Conservation (phyloP, 2,888 invertebrate species). For the Galeopsomyia nigrocyanea region DNA sequence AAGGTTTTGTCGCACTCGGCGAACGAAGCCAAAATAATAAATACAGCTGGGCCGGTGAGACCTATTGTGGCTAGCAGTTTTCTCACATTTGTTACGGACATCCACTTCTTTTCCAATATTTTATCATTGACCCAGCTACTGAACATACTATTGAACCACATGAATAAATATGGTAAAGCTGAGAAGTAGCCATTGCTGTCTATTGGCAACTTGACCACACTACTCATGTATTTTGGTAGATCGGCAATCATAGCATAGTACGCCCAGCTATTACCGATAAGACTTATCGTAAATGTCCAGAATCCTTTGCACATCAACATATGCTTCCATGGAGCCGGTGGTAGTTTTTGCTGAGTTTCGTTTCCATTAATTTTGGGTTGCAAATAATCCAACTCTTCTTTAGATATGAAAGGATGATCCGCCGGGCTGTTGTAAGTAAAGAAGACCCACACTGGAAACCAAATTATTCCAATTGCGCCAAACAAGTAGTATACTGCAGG, state of each 20-base stretch:
- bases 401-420: slow-evolving; percentile 52
- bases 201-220: slow-evolving; percentile 60
- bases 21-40: slow-evolving; percentile 64
- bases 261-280: slow-evolving; percentile 40
- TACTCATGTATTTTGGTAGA: slow-evolving; percentile 58
- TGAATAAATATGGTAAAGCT: slow-evolving; percentile 61
- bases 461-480: slow-evolving; percentile 77
- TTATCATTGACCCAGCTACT: slow-evolving; percentile 58
- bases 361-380: slow-evolving; percentile 25
- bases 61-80: slow-evolving; percentile 65
- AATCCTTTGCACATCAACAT: slow-evolving; percentile 73
- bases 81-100: slow-evolving; percentile 58
- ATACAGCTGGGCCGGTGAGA: slow-evolving; percentile 61
- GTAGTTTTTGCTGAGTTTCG: slow-evolving; percentile 25
- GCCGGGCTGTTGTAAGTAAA: slow-evolving; percentile 50
- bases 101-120: slow-evolving; percentile 51
- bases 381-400: slow-evolving; percentile 47
- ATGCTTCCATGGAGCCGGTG: slow-evolving; percentile 37
- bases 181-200: slow-evolving; percentile 61
- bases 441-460: slow-evolving; percentile 76
- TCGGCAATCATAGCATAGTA: slow-evolving; percentile 39
- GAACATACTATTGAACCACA: slow-evolving; percentile 58
- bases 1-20: slow-evolving; percentile 66
- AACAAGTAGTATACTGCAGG: slow-evolving; percentile 82
- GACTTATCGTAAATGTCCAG: slow-evolving; percentile 77